Percentiles rank a stretch among this genome's conserved stretches.
Evolutionary conservation across 2,888 invertebrate species (phyloP).

Genomic region (Temnothorax rugatulus): DNA sequence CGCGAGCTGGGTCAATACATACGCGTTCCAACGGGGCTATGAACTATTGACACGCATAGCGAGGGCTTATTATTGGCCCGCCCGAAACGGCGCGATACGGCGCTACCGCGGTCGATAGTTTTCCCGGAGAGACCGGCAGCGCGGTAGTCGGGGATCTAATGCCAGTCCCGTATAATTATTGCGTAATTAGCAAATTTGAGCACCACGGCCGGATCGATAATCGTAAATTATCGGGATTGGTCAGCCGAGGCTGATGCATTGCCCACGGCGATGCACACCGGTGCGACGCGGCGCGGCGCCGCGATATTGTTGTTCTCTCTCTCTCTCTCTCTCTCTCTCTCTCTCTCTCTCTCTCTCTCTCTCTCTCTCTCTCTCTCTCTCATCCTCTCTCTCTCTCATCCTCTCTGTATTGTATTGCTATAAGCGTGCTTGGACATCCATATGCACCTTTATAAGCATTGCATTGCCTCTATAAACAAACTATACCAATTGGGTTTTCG

Average conservation of each 20-base stretch:
- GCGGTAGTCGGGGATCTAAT: conserved; percentile 76
- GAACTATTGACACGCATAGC: conserved; percentile 74
- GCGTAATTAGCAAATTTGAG: conserved; percentile 84
- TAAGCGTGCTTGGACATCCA: conserved; percentile 17
- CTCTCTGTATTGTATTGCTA: conserved; percentile 11
- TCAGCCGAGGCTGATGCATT: conserved; percentile 79
- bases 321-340: too few species aligned
- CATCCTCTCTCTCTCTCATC: neutral
- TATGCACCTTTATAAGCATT: neutral
- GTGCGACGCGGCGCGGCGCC: conserved; percentile 50
- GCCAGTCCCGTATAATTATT: conserved; percentile 83
- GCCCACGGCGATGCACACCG: conserved; percentile 72
- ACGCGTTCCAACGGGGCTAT: conserved; percentile 65
- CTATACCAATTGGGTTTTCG: conserved; percentile 7
- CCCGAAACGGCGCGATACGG: conserved; percentile 32
- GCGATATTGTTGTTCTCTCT: conserved; percentile 66
- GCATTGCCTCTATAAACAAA: neutral
- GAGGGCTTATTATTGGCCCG: conserved; percentile 71
- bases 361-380: too few species aligned
- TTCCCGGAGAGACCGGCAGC: conserved; percentile 35
- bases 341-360: neutral
- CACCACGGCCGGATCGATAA: conserved; percentile 79
- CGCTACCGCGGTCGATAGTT: conserved; percentile 70
- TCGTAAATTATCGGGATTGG: conserved; percentile 82
- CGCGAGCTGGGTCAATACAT: conserved; percentile 64